Conservation (phyloP, 2,888 invertebrate genomes). For the Dryobotodes eremita region DNA sequence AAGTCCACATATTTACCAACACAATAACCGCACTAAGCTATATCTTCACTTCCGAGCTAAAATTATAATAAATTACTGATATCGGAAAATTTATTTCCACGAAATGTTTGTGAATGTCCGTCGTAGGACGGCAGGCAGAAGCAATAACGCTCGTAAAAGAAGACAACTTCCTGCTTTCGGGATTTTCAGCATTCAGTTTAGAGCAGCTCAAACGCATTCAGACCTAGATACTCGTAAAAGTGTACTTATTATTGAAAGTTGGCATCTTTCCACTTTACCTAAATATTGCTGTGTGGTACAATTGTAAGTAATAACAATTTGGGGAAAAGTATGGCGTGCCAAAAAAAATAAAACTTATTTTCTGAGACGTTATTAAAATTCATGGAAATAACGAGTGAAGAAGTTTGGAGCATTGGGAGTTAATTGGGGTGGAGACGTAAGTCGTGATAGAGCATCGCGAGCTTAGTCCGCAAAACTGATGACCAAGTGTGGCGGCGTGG, state of each 20-base stretch:
- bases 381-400: constrained; percentile 58
- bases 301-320: constrained; percentile 77
- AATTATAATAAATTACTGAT: constrained; percentile 60
- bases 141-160: constrained; percentile 68
- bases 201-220: constrained; percentile 67
- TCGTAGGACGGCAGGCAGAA: constrained; percentile 54
- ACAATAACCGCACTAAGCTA: constrained; percentile 53
- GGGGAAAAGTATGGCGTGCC: constrained; percentile 71
- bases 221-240: constrained; percentile 68
- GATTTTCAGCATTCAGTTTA: constrained; percentile 69
- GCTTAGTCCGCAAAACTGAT: constrained; percentile 73
- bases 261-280: constrained; percentile 82
- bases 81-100: constrained; percentile 45
- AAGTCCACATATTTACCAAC: constrained; percentile 47
- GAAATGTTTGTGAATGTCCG: constrained; percentile 42
- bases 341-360: constrained; percentile 71
- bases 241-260: constrained; percentile 78
- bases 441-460: constrained; percentile 66
- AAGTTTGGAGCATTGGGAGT: constrained; percentile 66
- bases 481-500: constrained; percentile 72
- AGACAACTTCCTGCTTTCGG: constrained; percentile 68
- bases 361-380: constrained; percentile 68
- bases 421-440: constrained; percentile 75
- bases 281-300: constrained; percentile 77
- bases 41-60: constrained; percentile 29